Evolutionary conservation across 2,113 vertebrate genomes (phyloP).

Genomic region (Narcine bancroftii): DNA sequence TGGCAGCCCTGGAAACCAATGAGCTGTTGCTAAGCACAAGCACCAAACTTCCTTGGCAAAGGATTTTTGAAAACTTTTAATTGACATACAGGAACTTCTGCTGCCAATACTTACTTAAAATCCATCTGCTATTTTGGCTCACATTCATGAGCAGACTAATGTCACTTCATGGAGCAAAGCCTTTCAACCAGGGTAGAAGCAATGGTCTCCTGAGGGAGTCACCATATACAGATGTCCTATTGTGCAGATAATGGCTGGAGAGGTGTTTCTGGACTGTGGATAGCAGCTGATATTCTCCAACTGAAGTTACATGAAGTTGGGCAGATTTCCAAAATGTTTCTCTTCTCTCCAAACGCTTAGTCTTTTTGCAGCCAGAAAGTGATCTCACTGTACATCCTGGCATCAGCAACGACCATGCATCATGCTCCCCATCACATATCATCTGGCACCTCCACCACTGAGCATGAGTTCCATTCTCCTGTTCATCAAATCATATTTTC

Average conservation of each 20-base stretch:
- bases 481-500: too few species aligned
- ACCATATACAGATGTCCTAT: background rate
- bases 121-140: background rate
- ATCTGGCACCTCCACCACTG: background rate
- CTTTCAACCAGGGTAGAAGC: background rate
- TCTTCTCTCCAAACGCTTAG: background rate
- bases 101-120: background rate
- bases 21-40: background rate
- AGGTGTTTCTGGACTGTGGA: background rate
- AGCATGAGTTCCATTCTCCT: background rate
- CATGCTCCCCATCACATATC: background rate
- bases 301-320: background rate
- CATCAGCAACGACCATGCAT: background rate
- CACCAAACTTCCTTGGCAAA: background rate
- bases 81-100: background rate
- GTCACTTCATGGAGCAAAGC: background rate
- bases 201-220: background rate
- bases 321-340: background rate
- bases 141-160: too few species aligned
- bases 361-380: background rate
- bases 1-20: background rate
- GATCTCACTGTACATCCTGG: background rate
- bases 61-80: background rate
- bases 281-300: background rate
- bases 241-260: background rate